phyloP scores from a whole-genome alignment of 2,113 vertebrate genomes.

The Ailurus styani region DNA sequence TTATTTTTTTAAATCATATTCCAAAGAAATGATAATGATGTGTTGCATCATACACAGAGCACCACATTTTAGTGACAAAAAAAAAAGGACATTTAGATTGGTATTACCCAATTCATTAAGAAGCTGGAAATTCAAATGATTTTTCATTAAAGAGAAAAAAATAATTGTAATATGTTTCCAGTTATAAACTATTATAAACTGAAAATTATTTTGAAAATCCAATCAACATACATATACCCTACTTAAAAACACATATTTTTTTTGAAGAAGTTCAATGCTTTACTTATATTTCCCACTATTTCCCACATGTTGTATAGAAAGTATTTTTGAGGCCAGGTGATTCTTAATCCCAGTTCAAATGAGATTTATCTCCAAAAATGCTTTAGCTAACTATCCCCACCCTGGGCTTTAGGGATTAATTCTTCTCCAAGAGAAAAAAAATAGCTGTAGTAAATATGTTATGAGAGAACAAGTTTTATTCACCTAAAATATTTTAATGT shows the following conservation, averaged over 20 bases:
- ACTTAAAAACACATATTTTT: background rate
- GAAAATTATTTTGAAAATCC: background rate
- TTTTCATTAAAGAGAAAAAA: background rate
- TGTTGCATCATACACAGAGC: background rate
- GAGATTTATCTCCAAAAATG: conserved; percentile 24
- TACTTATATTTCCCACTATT: background rate
- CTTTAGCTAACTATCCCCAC: background rate
- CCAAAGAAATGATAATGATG: background rate
- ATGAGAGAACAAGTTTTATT: conserved; percentile 14
- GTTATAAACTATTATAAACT: background rate
- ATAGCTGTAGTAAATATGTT: background rate
- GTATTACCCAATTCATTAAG: background rate
- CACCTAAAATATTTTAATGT: conserved; percentile 55
- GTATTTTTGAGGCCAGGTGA: background rate
- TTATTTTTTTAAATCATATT: background rate
- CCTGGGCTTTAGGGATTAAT: background rate
- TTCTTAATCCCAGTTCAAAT: background rate
- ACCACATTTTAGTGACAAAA: background rate
- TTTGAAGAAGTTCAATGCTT: background rate
- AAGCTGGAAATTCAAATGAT: background rate
- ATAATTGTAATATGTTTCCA: background rate
- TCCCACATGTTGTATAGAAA: background rate
- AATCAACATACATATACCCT: background rate
- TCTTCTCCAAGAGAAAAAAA: background rate
- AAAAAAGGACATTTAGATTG: background rate